A percentile compares a stretch with the other conserved stretches of the same genome.
Evolutionary conservation across 2,888 invertebrate genomes (phyloP).

Genomic region (Cerastoderma edule): DNA sequence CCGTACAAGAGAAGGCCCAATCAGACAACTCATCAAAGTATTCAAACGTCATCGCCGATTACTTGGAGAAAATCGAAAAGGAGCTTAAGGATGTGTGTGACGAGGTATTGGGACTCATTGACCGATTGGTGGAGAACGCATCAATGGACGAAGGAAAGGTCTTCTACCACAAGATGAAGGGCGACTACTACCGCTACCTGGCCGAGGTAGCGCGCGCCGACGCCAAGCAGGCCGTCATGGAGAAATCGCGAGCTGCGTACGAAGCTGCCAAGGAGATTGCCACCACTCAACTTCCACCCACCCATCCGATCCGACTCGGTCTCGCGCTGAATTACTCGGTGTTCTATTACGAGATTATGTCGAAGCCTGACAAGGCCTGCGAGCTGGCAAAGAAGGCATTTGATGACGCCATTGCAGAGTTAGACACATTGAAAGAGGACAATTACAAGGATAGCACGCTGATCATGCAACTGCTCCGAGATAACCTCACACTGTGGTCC

Average conservation of each 20-base stretch:
- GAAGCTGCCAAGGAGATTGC: conserved; percentile 99
- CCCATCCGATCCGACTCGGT: conserved; percentile 99
- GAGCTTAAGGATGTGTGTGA: conserved; percentile 99
- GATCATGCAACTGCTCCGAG: conserved; percentile 98
- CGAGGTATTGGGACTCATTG: conserved; percentile 97
- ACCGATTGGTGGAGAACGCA: conserved; percentile 96
- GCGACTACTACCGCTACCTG: conserved; percentile 99
- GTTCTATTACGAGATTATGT: conserved; percentile 99
- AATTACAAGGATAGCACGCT: conserved; percentile 99
- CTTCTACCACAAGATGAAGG: conserved; percentile 99
- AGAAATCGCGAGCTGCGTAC: conserved; percentile 90
- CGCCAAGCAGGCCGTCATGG: conserved; percentile 22
- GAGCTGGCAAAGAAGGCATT: conserved; percentile 99
- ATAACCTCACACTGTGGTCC: conserved; percentile 78
- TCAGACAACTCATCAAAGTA: conserved; percentile 93
- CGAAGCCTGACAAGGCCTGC: conserved; percentile 99
- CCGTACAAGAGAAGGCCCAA: conserved; percentile 99
- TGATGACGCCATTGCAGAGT: conserved; percentile 99
- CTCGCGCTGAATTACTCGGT: conserved; percentile 99
- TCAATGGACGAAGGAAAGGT: conserved; percentile 85
- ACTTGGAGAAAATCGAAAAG: conserved; percentile 99
- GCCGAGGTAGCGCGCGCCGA: conserved; percentile 91
- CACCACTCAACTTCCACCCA: conserved; percentile 98
- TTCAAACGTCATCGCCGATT: conserved; percentile 93
- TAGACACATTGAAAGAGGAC: conserved; percentile 99